Evolutionary conservation across 2,797 vertebrate species (phyloP), one percentile per base, ranked within the genome.

Genomic region (Atherinosoma microstoma): DNA sequence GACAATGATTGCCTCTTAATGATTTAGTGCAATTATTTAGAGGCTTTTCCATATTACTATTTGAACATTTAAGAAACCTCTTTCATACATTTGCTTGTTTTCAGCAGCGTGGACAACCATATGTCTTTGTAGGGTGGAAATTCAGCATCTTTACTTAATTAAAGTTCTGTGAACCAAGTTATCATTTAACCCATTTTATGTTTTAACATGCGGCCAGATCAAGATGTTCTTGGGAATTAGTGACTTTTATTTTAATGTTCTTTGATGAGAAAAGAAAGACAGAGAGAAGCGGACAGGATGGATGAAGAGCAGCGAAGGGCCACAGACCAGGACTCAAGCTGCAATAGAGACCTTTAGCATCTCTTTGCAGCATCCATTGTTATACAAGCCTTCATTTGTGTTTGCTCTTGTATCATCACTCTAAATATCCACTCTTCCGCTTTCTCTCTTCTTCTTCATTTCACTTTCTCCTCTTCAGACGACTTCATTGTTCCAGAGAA

Each of bases 381-480:
- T 35, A 35, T 35, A 6, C 34, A 8, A 35, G 7, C 34, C 8
- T 35, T 35, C 6, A 5, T 35, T 35, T 35, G 34, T 5, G 5
- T 49, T 49, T n/a, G 45, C 4, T 47, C 45, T 47, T 47, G 45
- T 47, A 2, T 18, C 18, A 47, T 47, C 20, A 2, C 30, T 32
- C 30, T 32, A 32, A 32, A 32, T 32, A 32, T 32, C n/a, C n/a
- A n/a, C n/a, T 42, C 15, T 42, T 15, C 15, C 18, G 49, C 13
- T 15, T 49, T 1, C 47, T 7, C 10, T 24, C 49, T 0, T 47
- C 42, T 4, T 24, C 49, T 49, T 49, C 22, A 7, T 51, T 27
- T 40, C 35, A 45, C 10, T 24, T 15, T 29, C 3, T 70, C 12
- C 42, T 6, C 12, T 87, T 34, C 90, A 97, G 96, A 80, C 0